Base-by-base conservation (phyloP, 1,140 invertebrate species). In the Drosophila littoralis region DNA sequence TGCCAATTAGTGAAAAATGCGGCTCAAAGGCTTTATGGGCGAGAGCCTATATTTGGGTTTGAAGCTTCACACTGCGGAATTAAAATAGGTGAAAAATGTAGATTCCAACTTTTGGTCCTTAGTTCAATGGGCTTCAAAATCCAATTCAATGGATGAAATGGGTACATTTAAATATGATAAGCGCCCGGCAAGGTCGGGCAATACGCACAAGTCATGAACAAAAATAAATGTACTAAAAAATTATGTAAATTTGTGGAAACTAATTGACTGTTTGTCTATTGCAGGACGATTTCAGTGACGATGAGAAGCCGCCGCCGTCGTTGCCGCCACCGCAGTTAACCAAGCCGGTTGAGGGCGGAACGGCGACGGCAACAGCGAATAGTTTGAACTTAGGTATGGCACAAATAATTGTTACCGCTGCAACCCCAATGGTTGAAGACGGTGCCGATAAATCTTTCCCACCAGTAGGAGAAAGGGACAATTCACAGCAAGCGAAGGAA, bases 341-440 rank as follows among this genome's bases (percentile, higher is more conserved):
- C 22, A 86, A 86, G 45, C 92, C 22, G 91, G 22, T 28, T 28
- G 93, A 64, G 54, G 64, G 68, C 43, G 65, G 48, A 88, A 93
- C 59, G 95, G 75, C 35, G 38, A 64, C 54, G 58, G 81, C 66
- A 46, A 76, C 38, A 17, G 58, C 63, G 54, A 80, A 91, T 76
- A 81, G 77, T 71, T 79, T 91, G 61, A 91, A 92, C 76, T 93
- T 97, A 48, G 96, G 95, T 59, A 96, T 97, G 50, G 96, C 96
- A 55, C 96, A 97, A 90, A 97, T 97, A 75, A 96, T 97, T 7
- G 97, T 98, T 86, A 97, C 97, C 12, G 96, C 96, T 22, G 97
- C 97, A 46, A 97, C 97, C 6, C 97, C 97, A 22, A 97, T 97
- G 96, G 93, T 95, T 76, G 97, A 97, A 92, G 96, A 97, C 91